Evolutionary conservation across 1,140 invertebrate genomes (phyloP).

Genomic region (Papilio xuthus): DNA sequence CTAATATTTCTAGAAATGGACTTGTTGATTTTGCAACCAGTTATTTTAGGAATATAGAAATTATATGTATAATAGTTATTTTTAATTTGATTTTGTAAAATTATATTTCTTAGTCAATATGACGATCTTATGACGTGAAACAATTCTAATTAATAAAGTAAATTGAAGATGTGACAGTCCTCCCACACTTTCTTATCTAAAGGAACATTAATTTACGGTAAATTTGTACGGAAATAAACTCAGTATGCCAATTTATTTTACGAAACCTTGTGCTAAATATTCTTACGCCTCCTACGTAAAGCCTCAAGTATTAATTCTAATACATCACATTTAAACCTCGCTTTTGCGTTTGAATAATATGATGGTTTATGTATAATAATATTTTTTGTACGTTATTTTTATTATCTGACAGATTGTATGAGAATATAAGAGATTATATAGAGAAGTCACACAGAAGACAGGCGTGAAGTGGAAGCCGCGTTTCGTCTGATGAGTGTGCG

Average conservation of each 20-base stretch:
- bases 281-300: neutral
- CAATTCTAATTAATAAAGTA: neutral
- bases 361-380: neutral
- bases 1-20: neutral
- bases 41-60: neutral
- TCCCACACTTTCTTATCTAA: neutral
- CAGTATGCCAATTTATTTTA: constrained; percentile 9
- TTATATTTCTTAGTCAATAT: neutral
- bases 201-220: constrained; percentile 16
- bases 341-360: neutral
- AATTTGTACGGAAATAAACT: neutral
- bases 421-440: too few relatives aligned
- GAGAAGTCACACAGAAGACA: too few relatives aligned
- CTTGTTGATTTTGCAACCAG: neutral
- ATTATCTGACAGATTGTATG: too few relatives aligned
- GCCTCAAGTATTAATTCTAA: constrained; percentile 15
- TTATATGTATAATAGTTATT: neutral
- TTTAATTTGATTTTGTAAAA: neutral
- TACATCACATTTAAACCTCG: constrained; percentile 18
- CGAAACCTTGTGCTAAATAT: constrained; percentile 12
- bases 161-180: neutral
- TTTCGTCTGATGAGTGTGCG: too few relatives aligned
- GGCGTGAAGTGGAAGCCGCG: too few relatives aligned
- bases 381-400: neutral
- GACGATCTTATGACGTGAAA: too few relatives aligned